Base-by-base conservation (phyloP, 2,113 vertebrate species). In the Philantomba maxwellii region DNA sequence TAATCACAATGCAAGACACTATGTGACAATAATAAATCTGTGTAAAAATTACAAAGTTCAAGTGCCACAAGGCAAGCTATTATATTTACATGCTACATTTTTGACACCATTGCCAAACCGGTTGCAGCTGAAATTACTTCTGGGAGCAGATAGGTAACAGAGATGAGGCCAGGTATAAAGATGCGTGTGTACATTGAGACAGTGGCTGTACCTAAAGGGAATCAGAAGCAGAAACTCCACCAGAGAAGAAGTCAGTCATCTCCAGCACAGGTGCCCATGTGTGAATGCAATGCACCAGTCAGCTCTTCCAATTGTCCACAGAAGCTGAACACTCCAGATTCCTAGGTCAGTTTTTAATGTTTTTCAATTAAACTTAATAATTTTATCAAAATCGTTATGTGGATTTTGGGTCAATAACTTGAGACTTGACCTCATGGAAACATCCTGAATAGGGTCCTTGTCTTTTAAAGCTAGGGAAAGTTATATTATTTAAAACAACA, bases 111-210 rank as follows among this genome's bases (percentile, higher is more conserved):
- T 75, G 23, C 8, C 81, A 30, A 26, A 80, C 43, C 8, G 0
- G 19, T 77, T 90, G 14, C 11, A 26, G 45, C 23, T 7, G 10
- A 64, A 70, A 75, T 87, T 92, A 47, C 25, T 85, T 1, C 21
- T 66, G 45, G 55, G 2, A 83, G 26, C 5, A 62, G 47, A 60
- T 4, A 78, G 6, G 17, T 57, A 57, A 47, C 12, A 25, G 5
- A 21, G 12, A 25, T 5, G 16, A 58, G 2, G 6, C 13, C 14
- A 23, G 45, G 4, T 33, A 14, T 4, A 51, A 23, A 4, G 1
- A 14, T 8, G 19, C 10, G 0, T 0, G 33, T 0, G 6, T 15
- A 13, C 10, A 13, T 2, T 14, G 17, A 62, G 2, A 25, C 2
- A 62, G 10, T 1, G 8, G 5, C 9, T 49, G 11, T 2, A 1